Percentiles rank a stretch among this genome's conserved stretches.
phyloP scores from a whole-genome alignment of 1,140 invertebrate genomes.

The Melipona quadrifasciata region DNA sequence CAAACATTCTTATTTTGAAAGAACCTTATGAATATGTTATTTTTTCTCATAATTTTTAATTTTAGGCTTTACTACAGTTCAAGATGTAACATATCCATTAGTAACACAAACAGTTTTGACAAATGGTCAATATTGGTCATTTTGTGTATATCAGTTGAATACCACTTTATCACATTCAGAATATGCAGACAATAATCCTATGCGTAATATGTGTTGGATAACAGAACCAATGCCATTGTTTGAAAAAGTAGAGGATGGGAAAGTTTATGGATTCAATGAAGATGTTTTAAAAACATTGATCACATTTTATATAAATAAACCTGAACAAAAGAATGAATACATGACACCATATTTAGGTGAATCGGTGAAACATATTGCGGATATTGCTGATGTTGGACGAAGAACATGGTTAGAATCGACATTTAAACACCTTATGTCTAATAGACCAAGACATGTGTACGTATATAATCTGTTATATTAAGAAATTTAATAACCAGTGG shows the following conservation, averaged over 20 bases:
- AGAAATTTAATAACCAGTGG: not conserved
- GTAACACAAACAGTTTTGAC: slow-evolving; percentile 92
- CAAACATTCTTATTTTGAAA: slow-evolving; percentile 9
- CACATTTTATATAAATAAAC: slow-evolving; percentile 88
- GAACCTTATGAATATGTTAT: slow-evolving; percentile 63
- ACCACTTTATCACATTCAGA: slow-evolving; percentile 87
- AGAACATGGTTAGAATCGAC: slow-evolving; percentile 86
- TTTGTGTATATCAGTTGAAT: slow-evolving; percentile 94
- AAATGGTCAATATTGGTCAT: slow-evolving; percentile 91
- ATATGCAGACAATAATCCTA: slow-evolving; percentile 84
- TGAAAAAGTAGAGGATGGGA: slow-evolving; percentile 87
- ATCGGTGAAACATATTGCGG: slow-evolving; percentile 83
- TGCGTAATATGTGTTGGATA: slow-evolving; percentile 92
- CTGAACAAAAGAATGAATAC: slow-evolving; percentile 84
- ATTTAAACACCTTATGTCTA: slow-evolving; percentile 87
- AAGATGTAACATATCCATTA: slow-evolving; percentile 94
- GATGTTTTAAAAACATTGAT: slow-evolving; percentile 89
- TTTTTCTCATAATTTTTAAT: not conserved
- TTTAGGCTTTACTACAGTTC: slow-evolving; percentile 91
- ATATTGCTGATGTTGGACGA: slow-evolving; percentile 86
- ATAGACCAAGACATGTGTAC: slow-evolving; percentile 83
- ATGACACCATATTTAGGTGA: slow-evolving; percentile 88
- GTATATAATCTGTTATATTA: not conserved
- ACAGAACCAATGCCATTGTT: slow-evolving; percentile 88
- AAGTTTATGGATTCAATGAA: slow-evolving; percentile 91